A percentile compares a stretch with the other conserved stretches of the same genome.
These are phyloP conservation scores for Myotis planiceps DNA, from an alignment of 2,797 vertebrate genomes.

Conservation along the genomic window DNA sequence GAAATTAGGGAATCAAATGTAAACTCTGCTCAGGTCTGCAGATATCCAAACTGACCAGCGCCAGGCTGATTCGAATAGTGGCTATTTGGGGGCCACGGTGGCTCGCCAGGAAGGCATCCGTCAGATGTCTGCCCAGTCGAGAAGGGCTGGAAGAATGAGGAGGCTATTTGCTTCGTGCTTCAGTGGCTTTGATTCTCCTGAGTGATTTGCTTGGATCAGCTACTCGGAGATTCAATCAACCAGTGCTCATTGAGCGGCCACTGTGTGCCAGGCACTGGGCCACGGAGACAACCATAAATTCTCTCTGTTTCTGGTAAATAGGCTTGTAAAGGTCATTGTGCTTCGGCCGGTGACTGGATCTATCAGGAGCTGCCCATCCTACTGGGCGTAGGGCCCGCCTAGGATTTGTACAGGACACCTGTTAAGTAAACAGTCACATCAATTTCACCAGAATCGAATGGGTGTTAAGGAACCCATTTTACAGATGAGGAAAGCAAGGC, in stretches of 20 bases:
- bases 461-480: background rate
- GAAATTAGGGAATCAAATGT: slow-evolving; percentile 76
- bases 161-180: background rate
- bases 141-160: background rate
- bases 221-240: background rate
- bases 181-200: background rate
- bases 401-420: background rate
- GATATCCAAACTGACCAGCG: slow-evolving; percentile 48
- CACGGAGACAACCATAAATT: background rate
- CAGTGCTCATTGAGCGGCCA: background rate
- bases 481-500: slow-evolving; percentile 4
- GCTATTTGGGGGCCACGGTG: slow-evolving; percentile 18
- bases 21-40: slow-evolving; percentile 52
- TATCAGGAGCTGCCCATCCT: background rate
- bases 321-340: background rate
- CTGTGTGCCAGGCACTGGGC: background rate
- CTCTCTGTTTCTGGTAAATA: background rate
- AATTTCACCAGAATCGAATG: background rate
- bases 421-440: background rate
- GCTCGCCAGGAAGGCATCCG: slow-evolving; percentile 4
- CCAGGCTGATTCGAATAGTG: slow-evolving; percentile 44
- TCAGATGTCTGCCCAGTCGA: slow-evolving; percentile 42
- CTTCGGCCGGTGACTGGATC: background rate
- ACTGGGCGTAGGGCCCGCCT: background rate
- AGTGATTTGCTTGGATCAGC: slow-evolving; percentile 36